phyloP scores from a whole-genome alignment of 1,140 invertebrate genomes.

The Bombus balteatus region DNA sequence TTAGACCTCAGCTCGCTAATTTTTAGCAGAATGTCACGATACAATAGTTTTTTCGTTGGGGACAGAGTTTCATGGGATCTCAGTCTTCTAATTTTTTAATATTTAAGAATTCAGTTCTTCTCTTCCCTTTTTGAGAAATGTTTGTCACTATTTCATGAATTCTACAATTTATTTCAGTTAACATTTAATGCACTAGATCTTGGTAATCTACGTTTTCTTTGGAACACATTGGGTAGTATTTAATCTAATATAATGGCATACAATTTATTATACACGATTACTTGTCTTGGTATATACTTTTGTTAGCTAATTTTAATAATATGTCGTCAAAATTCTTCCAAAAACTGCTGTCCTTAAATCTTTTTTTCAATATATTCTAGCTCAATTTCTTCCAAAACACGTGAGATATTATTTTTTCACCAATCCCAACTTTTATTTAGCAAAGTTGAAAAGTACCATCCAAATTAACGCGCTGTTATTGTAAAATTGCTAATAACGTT shows the following conservation, averaged over 20 bases:
- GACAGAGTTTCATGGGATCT: background rate
- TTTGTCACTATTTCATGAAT: background rate
- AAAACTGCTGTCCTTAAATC: background rate
- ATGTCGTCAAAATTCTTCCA: background rate
- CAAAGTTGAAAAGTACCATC: background rate
- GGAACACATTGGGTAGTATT: background rate
- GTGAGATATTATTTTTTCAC: too few relatives aligned
- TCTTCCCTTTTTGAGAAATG: background rate
- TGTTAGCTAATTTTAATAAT: background rate
- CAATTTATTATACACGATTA: background rate
- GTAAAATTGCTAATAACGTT: background rate
- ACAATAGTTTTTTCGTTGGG: background rate
- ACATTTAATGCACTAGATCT: background rate
- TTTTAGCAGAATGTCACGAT: background rate
- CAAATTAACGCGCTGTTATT: background rate
- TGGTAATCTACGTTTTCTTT: background rate
- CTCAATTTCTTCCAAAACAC: background rate
- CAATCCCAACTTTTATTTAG: too few relatives aligned
- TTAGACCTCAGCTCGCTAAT: background rate
- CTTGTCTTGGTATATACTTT: background rate
- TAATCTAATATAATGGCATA: background rate
- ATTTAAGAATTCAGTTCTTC: background rate
- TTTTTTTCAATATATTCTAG: background rate
- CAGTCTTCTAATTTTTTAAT: background rate
- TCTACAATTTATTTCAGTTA: background rate